phyloP scores from a whole-genome alignment of 2,113 vertebrate species.

The Manacus vitellinus region DNA sequence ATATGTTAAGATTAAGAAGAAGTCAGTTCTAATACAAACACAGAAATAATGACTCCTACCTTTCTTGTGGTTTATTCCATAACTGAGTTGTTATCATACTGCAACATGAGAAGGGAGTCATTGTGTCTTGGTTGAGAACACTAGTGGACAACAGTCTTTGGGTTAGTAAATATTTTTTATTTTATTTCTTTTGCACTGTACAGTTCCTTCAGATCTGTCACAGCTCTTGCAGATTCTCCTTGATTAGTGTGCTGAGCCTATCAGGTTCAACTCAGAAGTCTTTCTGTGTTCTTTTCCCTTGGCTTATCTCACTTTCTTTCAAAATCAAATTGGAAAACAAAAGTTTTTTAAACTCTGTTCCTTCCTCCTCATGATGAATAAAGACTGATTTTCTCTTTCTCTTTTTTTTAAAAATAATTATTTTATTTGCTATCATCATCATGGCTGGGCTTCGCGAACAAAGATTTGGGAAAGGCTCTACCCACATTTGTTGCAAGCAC shows the following conservation, averaged over 20 bases:
- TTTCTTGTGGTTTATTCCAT: conserved; percentile 40
- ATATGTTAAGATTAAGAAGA: conserved; percentile 46
- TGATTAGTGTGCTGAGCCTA: neutral
- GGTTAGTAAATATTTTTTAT: conserved; percentile 15
- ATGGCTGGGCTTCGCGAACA: too few species aligned
- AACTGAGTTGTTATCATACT: neutral
- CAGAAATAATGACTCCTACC: conserved; percentile 6
- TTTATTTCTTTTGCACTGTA: neutral
- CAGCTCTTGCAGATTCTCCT: neutral
- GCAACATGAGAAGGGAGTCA: neutral
- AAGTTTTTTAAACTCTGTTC: neutral
- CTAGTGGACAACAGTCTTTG: neutral
- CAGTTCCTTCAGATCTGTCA: neutral
- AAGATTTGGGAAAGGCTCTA: too few species aligned
- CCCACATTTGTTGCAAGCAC: too few species aligned
- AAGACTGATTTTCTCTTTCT: neutral
- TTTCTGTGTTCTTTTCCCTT: neutral
- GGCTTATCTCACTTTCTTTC: neutral
- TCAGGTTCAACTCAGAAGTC: neutral
- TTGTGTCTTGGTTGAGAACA: neutral
- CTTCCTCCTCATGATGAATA: neutral
- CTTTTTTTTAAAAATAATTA: neutral
- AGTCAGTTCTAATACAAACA: conserved; percentile 22
- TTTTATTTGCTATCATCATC: neutral
- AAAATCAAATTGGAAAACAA: neutral